Evolutionary conservation across 2,888 invertebrate species (phyloP), one percentile per base, ranked within the genome.

Genomic region (Operophtera brumata): DNA sequence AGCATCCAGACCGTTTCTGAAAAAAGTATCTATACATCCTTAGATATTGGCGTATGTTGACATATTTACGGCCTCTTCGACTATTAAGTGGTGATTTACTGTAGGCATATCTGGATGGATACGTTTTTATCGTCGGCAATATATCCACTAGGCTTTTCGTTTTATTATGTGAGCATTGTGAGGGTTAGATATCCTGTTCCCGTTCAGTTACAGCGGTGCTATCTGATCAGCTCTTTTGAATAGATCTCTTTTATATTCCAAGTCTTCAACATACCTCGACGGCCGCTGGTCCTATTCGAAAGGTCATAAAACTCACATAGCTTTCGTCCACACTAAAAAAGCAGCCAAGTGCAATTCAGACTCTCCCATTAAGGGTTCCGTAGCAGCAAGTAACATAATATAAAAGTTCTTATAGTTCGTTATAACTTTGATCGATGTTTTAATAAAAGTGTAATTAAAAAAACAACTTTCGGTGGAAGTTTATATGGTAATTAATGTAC

Each of bases 41-140:
- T 78, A 87, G 89, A 90, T 89, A 90, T 89, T 87, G 88, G 87
- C 78, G 82, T 73, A 67, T 82, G 88, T 83, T 86, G 89, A 90
- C 89, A 87, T 90, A 89, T 90, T 90, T 90, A 90, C 87, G 86
- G 77, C 74, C 81, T 80, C 67, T 78, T 83, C 83, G 86, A 87
- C 87, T 86, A 86, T 87, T 86, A 87, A 86, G 84, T 85, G 82
- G 87, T 88, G 89, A 89, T 90, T 90, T 88, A 89, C 76, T 84
- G 82, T 70, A 74, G 77, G 82, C 87, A 86, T 87, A 89, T 87
- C 88, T 78, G 82, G 89, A 89, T 89, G 88, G 88, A 89, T 89
- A 82, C 88, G 84, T 88, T 88, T 90, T 90, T 90, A 90, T 89
- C 88, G 88, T 69, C 66, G 70, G 71, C 84, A 74, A 87, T 87